These are phyloP conservation scores for Erethizon dorsatum DNA, from an alignment of 2,797 vertebrate species.

Conservation along the genomic window DNA sequence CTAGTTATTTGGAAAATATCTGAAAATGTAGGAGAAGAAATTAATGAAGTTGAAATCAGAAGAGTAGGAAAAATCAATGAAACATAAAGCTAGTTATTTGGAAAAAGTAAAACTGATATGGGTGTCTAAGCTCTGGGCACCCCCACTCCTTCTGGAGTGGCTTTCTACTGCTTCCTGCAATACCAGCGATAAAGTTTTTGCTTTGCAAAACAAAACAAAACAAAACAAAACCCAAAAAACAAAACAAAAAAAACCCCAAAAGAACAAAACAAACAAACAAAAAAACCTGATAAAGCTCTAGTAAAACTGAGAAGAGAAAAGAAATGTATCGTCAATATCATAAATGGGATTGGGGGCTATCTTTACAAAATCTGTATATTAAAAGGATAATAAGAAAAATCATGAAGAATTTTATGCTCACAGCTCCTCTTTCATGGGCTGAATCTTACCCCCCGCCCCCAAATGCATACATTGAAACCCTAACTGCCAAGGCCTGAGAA, in stretches of 20 bases:
- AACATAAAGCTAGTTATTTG: background rate
- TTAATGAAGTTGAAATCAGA: constrained; percentile 1
- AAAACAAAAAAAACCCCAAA: no score
- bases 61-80: background rate
- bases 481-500: background rate
- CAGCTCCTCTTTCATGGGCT: background rate
- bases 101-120: background rate
- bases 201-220: no score
- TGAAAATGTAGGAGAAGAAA: background rate
- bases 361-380: background rate
- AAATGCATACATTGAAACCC: background rate
- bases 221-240: no score
- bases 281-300: background rate
- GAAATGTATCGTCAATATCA: background rate
- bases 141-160: no score
- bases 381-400: background rate
- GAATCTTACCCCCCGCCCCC: no score
- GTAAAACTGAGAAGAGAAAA: background rate
- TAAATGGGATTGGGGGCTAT: background rate
- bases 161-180: no score
- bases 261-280: no score
- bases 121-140: no score
- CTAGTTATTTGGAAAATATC: background rate
- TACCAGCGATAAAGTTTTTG: no score
- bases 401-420: background rate